Evolutionary conservation across 2,888 invertebrate species (phyloP).

Genomic region (Tenthredo livida): DNA sequence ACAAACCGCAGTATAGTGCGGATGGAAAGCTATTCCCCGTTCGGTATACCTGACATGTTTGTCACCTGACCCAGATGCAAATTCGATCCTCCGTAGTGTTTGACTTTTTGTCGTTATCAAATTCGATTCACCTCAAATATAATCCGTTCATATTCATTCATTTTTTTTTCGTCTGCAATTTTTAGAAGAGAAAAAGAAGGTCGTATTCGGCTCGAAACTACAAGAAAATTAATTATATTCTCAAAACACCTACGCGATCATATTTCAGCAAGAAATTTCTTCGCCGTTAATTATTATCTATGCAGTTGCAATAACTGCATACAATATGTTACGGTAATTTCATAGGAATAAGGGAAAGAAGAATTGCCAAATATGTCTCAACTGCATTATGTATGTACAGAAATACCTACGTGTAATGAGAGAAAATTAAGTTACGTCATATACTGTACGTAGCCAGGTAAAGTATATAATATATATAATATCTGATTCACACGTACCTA

Average conservation of each 20-base stretch:
- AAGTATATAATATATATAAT: neutral
- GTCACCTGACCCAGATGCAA: constrained; percentile 38
- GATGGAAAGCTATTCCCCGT: constrained; percentile 32
- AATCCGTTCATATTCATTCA: neutral
- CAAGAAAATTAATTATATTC: neutral
- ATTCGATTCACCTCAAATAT: too few relatives aligned
- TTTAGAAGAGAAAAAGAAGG: neutral
- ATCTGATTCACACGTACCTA: neutral
- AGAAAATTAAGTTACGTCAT: constrained; percentile 17
- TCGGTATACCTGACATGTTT: constrained; percentile 17
- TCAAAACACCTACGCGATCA: neutral
- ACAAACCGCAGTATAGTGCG: constrained; percentile 5
- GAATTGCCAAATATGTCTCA: neutral
- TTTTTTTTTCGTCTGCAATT: neutral
- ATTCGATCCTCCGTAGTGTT: neutral
- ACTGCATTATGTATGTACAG: neutral
- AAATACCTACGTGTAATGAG: neutral
- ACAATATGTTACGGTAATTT: neutral
- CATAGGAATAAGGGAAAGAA: neutral
- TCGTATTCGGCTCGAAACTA: neutral
- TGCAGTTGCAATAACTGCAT: neutral
- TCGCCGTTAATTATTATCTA: neutral
- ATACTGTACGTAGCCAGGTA: neutral
- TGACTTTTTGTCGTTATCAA: neutral
- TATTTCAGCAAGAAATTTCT: neutral